Conservation (phyloP, 2,113 vertebrate genomes). For the Rhinolophus ferrumequinum region DNA sequence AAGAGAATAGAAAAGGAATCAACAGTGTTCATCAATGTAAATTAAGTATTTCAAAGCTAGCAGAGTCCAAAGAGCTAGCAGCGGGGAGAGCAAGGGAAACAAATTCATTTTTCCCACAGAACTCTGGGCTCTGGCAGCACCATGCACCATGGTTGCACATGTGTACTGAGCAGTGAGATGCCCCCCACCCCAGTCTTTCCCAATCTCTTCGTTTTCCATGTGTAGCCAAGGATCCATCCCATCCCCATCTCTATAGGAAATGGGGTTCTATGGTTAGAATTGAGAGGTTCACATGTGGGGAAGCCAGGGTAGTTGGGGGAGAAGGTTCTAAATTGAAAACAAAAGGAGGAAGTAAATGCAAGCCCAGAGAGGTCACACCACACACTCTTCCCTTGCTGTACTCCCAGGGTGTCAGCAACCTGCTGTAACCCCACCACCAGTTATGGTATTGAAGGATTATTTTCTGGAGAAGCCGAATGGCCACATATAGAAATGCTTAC, state of each 20-base stretch:
- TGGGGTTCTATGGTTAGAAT: conserved; percentile 42
- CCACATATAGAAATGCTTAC: not conserved
- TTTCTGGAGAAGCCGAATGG: not conserved
- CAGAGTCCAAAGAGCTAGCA: not conserved
- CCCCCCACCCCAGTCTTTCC: conserved; percentile 43
- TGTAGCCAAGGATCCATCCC: conserved; percentile 49
- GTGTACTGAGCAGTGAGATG: conserved; percentile 39
- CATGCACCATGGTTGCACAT: not conserved
- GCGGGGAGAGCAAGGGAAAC: not conserved
- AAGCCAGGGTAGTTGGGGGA: not conserved
- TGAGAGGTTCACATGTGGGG: conserved; percentile 46
- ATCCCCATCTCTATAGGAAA: conserved; percentile 57
- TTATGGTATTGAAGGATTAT: not conserved
- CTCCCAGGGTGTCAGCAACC: not conserved
- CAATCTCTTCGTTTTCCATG: conserved; percentile 54
- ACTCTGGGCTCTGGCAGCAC: not conserved
- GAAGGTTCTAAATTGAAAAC: not conserved
- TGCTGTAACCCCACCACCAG: too few species aligned
- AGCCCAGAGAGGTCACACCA: not conserved
- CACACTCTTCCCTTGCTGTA: too few species aligned
- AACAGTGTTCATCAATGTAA: not conserved
- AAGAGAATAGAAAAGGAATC: not conserved
- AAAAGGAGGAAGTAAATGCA: not conserved
- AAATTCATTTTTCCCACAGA: conserved; percentile 32
- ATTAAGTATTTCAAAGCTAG: not conserved